Percentiles rank a stretch among this genome's conserved stretches.
Evolutionary conservation across 2,113 vertebrate genomes (phyloP).

Genomic region (Lepidothrix coronata): DNA sequence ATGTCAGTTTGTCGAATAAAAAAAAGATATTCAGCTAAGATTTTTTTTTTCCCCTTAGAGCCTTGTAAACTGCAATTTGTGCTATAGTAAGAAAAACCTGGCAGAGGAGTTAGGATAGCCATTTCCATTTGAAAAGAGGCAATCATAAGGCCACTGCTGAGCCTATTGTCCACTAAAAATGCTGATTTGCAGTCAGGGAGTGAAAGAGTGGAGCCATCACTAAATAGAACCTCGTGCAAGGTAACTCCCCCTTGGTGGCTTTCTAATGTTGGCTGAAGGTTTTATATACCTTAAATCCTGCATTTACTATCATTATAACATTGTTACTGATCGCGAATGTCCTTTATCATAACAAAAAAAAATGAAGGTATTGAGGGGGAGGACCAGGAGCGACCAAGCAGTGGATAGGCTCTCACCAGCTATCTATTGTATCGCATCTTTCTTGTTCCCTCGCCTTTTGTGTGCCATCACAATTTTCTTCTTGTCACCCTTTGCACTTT

Average conservation of each 20-base stretch:
- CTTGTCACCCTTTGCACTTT: constrained; percentile 55
- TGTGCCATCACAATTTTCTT: constrained; percentile 52
- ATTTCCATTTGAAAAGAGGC: constrained; percentile 99
- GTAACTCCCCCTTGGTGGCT: constrained; percentile 77
- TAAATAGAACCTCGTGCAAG: constrained; percentile 82
- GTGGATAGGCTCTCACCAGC: constrained; percentile 62
- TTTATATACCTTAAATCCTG: constrained; percentile 73
- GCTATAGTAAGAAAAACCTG: constrained; percentile 91
- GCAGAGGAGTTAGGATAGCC: constrained; percentile 90
- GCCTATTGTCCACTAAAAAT: constrained; percentile 93
- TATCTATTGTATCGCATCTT: constrained; percentile 66
- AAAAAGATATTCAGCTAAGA: constrained; percentile 91
- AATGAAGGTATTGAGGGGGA: constrained; percentile 57
- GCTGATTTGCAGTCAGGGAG: constrained; percentile 90
- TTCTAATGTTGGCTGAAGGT: constrained; percentile 73
- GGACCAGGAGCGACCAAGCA: constrained; percentile 54
- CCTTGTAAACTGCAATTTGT: constrained; percentile 99
- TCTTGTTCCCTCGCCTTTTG: constrained; percentile 55
- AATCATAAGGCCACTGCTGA: constrained; percentile 97
- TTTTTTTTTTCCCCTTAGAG: constrained; percentile 80
- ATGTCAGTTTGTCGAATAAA: constrained; percentile 95
- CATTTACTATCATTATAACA: constrained; percentile 76
- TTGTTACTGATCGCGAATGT: constrained; percentile 72
- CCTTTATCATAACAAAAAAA: constrained; percentile 66
- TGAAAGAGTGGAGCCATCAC: constrained; percentile 80